A percentile compares a stretch with the other conserved stretches of the same genome.
Evolutionary conservation across 2,888 invertebrate genomes (phyloP).

Genomic region (Epiblema foenella): DNA sequence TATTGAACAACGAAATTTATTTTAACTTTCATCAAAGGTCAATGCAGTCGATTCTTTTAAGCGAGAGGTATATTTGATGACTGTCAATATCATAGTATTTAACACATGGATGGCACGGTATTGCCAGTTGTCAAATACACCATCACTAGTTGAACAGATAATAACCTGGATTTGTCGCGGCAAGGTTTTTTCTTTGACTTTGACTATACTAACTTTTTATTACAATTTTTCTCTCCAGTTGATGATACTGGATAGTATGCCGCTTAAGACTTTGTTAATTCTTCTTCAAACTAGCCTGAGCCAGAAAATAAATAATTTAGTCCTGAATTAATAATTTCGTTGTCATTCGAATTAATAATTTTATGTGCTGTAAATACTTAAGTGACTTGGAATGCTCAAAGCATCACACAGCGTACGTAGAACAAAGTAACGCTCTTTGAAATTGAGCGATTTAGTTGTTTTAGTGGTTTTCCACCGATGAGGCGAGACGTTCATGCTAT

Average conservation of each 20-base stretch:
- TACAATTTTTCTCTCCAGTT: background rate
- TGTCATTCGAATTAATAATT: background rate
- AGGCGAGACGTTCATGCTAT: no score
- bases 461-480: background rate
- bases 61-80: no score
- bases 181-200: background rate
- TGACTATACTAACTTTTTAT: background rate
- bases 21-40: background rate
- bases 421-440: background rate
- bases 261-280: background rate
- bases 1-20: background rate
- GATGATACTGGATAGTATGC: no score
- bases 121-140: no score
- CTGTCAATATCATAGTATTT: no score
- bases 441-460: background rate
- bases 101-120: no score
- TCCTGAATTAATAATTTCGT: background rate
- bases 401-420: background rate
- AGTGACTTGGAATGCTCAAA: background rate
- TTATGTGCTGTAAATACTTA: background rate
- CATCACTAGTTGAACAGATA: no score
- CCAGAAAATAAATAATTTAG: background rate
- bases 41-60: no score
- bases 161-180: background rate
- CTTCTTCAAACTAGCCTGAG: background rate